phyloP scores from a whole-genome alignment of 2,797 vertebrate species.

The Limosa lapponica region DNA sequence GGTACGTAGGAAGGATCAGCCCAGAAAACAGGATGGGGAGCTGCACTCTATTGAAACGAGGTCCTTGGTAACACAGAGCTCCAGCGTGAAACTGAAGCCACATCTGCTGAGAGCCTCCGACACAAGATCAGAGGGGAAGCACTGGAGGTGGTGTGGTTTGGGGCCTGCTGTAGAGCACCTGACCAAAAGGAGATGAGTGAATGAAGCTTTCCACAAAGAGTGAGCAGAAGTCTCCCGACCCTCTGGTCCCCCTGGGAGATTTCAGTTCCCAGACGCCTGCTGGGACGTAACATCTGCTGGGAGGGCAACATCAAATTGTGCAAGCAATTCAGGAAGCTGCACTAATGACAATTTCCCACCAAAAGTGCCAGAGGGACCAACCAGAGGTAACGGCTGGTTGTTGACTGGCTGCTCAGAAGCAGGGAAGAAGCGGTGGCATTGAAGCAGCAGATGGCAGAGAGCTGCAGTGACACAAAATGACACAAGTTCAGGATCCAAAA shows the following conservation, averaged over 20 bases:
- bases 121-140: neutral
- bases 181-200: neutral
- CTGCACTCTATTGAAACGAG: neutral
- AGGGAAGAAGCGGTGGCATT: neutral
- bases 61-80: neutral
- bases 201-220: neutral
- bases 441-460: neutral
- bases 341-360: neutral
- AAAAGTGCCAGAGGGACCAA: neutral
- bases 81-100: neutral
- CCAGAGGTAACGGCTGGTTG: neutral
- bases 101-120: rapidly evolving
- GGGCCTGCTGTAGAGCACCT: neutral
- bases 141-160: neutral
- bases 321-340: neutral
- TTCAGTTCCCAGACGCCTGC: neutral
- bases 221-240: neutral
- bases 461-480: neutral
- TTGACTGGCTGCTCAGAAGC: neutral
- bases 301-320: neutral
- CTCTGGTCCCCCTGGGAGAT: neutral
- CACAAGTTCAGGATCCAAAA: neutral
- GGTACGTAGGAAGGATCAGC: neutral
- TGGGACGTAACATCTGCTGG: neutral
- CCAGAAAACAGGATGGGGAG: neutral